Conservation (phyloP, 2,113 vertebrate genomes). For the Nicator chloris region DNA sequence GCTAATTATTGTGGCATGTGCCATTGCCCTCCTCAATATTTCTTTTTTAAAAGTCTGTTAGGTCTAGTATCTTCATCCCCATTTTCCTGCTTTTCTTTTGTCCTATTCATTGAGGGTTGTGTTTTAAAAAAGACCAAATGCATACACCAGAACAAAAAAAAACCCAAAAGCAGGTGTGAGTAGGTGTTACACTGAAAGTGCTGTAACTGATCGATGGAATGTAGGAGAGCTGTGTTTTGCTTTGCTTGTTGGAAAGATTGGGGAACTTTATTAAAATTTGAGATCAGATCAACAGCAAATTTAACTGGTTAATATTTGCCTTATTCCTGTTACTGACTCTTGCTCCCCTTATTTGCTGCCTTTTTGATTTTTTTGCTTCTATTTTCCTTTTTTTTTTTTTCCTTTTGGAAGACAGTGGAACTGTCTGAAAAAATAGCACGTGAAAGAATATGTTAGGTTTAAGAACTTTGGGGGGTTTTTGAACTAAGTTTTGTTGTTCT, state of each 20-base stretch:
- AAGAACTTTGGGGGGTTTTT: neutral
- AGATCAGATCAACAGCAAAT: neutral
- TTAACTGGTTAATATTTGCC: neutral
- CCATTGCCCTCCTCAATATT: neutral
- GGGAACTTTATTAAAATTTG: neutral
- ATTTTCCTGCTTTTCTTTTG: neutral
- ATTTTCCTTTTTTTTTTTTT: neutral
- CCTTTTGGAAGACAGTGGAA: neutral
- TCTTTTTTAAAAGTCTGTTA: neutral
- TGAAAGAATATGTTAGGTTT: neutral
- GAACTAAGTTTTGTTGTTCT: neutral
- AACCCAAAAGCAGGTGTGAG: rapidly evolving
- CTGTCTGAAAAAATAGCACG: neutral
- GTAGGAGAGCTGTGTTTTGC: neutral
- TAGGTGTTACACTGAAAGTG: neutral
- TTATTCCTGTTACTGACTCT: neutral
- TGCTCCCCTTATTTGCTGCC: neutral
- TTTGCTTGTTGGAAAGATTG: neutral
- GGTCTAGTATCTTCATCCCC: neutral
- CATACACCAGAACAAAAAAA: neutral
- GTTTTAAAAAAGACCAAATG: neutral
- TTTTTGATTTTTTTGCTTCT: no score
- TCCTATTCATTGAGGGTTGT: neutral
- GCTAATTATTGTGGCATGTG: neutral
- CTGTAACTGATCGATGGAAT: rapidly evolving